Percentiles rank a stretch among this genome's conserved stretches.
These are phyloP conservation scores for Adrianichthys oophorus DNA, from an alignment of 2,797 vertebrate genomes.

Conservation along the genomic window DNA sequence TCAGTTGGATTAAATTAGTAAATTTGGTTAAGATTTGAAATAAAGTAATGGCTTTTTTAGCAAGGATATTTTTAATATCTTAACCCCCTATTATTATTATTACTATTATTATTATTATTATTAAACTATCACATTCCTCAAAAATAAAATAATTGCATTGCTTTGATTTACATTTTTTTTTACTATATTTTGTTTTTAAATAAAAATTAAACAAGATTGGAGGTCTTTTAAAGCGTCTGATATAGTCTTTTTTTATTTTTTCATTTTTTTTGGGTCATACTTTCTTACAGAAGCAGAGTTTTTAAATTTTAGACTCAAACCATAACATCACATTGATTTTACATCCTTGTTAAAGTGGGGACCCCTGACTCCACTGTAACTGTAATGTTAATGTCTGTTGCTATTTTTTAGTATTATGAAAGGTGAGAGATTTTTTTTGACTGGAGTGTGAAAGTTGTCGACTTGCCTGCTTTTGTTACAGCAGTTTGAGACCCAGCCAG, in stretches of 20 bases:
- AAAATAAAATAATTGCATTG: too few relatives aligned
- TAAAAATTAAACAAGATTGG: too few relatives aligned
- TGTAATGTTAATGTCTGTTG: conserved; percentile 17
- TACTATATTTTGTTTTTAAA: too few relatives aligned
- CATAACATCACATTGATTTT: conserved; percentile 38
- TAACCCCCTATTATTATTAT: conserved; percentile 2
- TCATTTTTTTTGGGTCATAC: too few relatives aligned
- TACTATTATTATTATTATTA: background rate
- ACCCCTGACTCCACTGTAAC: conserved; percentile 15
- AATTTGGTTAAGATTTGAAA: too few relatives aligned
- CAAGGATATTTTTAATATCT: background rate
- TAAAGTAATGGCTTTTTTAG: too few relatives aligned
- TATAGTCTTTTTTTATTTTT: too few relatives aligned
- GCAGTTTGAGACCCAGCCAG: conserved; percentile 43
- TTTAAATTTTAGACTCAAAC: conserved; percentile 37
- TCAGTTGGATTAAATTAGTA: conserved; percentile 2
- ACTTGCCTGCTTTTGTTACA: conserved; percentile 39
- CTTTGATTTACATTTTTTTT: too few relatives aligned
- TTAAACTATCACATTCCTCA: too few relatives aligned
- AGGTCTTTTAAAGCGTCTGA: too few relatives aligned
- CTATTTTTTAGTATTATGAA: conserved; percentile 31
- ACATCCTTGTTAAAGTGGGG: conserved; percentile 34
- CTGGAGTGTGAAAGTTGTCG: conserved; percentile 26
- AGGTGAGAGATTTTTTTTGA: conserved; percentile 37
- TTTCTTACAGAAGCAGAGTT: conserved; percentile 18